Evolutionary conservation across 2,888 invertebrate genomes (phyloP), one percentile per base, ranked within the genome.

Genomic region (Leptodirus hochenwartii): DNA sequence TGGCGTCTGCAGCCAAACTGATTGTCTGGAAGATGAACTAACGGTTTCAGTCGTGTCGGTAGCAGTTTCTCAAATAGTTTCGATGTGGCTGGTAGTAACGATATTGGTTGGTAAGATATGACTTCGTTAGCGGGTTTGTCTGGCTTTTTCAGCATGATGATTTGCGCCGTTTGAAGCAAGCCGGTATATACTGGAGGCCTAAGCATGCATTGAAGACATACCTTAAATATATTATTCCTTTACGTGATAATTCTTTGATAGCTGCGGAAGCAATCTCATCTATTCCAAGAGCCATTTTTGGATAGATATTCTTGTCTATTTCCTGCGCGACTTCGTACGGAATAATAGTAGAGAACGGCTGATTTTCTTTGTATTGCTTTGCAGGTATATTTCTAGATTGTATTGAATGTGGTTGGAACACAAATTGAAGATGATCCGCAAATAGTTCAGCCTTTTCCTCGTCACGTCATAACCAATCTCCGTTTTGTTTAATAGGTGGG

Each of bases 61-160:
- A 44, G 5, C 22, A 43, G 12, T 38, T 40, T 45, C 33, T 45
- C 43, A 14, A 41, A 39, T 14, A 43, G 2, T 34, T 43, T 45
- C 1, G 37, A 41, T 3, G 44, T 20, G 3, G 38, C 33, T 26
- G 42, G 34, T 5, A 45, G 26, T 13, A 45, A 23, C 12, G 35
- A 41, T 20, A 47, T 46, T 2, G 42, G 41, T 31, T 36, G 27
- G 17, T 42, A 41, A 5, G 37, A 42, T 5, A 33, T 37, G 13
- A 34, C 25, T 23, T 41, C 32, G 15, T 34, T 31, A 5, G 35
- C 33, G 15, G 28, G 31, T 34, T 41, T 43, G 3, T 34, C 36
- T 17, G 38, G 37, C 28, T 44, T 43, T 11, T 28, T 27, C 34
- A 41, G 30, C 34, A 47, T 43, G 34, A 43, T 46, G 23, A 40